Evolutionary conservation across 2,888 invertebrate species (phyloP).

Genomic region (Hypomecis atomaria): DNA sequence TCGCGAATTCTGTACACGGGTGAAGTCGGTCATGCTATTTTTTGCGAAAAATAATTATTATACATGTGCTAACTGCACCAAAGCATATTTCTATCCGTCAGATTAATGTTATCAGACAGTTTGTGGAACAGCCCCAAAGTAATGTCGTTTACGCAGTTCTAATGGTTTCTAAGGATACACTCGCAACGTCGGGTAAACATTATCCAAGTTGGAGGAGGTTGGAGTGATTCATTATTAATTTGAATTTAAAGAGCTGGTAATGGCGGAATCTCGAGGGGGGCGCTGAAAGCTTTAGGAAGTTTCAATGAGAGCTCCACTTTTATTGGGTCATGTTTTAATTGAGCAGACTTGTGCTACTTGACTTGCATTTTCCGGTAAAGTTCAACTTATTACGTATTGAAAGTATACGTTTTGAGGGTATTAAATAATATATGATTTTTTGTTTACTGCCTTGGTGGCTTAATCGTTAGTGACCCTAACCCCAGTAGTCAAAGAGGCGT

Average conservation of each 20-base stretch:
- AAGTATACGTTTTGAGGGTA: too few relatives aligned
- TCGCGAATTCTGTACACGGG: too few relatives aligned
- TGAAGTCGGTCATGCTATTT: too few relatives aligned
- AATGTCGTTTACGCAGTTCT: slow-evolving; percentile 24
- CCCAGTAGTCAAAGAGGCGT: too few relatives aligned
- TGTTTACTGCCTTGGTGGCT: too few relatives aligned
- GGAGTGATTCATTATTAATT: slow-evolving; percentile 27
- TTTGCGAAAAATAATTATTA: too few relatives aligned
- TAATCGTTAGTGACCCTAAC: too few relatives aligned
- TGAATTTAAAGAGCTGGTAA: slow-evolving; percentile 26
- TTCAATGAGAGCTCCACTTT: not conserved
- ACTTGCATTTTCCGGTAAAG: not conserved
- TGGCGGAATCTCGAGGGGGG: slow-evolving; percentile 13
- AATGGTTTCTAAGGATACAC: slow-evolving; percentile 19
- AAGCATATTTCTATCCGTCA: not conserved
- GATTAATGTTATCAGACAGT: slow-evolving; percentile 10
- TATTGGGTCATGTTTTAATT: not conserved
- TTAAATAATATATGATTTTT: too few relatives aligned
- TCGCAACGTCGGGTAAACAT: slow-evolving; percentile 18
- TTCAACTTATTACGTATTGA: not conserved
- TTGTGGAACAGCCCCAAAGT: slow-evolving; percentile 4
- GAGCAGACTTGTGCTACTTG: not conserved
- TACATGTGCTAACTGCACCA: too few relatives aligned
- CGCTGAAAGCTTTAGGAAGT: slow-evolving; percentile 11
- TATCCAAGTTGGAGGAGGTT: slow-evolving; percentile 14